Conservation (phyloP, 2,888 invertebrate species). For the Pseudeuparius sepicola region DNA sequence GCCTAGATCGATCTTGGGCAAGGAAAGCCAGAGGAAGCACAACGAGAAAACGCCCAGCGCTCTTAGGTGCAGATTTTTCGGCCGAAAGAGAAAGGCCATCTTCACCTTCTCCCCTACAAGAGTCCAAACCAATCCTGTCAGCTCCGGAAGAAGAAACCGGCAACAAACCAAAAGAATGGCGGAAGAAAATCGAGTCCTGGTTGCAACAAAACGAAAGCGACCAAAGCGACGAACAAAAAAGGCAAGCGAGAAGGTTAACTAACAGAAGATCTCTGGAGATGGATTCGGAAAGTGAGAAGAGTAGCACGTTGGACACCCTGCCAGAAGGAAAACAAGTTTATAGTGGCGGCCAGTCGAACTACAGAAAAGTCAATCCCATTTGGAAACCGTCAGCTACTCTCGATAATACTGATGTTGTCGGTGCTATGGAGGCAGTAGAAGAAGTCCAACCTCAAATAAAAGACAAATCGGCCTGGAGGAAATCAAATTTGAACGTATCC, state of each 20-base stretch:
- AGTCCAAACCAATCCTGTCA: slow-evolving; percentile 44
- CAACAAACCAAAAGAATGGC: slow-evolving; percentile 60
- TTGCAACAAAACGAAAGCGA: slow-evolving; percentile 79
- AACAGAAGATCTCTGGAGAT: slow-evolving; percentile 73
- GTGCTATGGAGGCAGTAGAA: slow-evolving; percentile 79
- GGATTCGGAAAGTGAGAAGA: slow-evolving; percentile 80
- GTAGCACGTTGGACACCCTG: slow-evolving; percentile 61
- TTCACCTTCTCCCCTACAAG: slow-evolving; percentile 54
- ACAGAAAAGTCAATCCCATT: slow-evolving; percentile 59
- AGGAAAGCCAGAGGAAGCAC: slow-evolving; percentile 64
- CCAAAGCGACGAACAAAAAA: slow-evolving; percentile 58
- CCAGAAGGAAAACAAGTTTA: slow-evolving; percentile 58
- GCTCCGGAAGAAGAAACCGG: slow-evolving; percentile 45
- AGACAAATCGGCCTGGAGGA: slow-evolving; percentile 69
- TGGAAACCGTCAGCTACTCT: slow-evolving; percentile 72
- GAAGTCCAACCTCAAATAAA: slow-evolving; percentile 65
- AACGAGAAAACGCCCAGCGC: slow-evolving; percentile 67
- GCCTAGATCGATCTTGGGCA: slow-evolving; percentile 84
- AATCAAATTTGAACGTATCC: slow-evolving; percentile 55
- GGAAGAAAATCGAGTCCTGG: slow-evolving; percentile 88
- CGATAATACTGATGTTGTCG: slow-evolving; percentile 73
- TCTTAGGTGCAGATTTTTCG: slow-evolving; percentile 61
- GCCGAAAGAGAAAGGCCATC: slow-evolving; percentile 62
- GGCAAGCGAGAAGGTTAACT: slow-evolving; percentile 54
- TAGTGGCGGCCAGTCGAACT: slow-evolving; percentile 39